Conservation (phyloP, 2,888 invertebrate species). For the Pseudolycoriella hygida region DNA sequence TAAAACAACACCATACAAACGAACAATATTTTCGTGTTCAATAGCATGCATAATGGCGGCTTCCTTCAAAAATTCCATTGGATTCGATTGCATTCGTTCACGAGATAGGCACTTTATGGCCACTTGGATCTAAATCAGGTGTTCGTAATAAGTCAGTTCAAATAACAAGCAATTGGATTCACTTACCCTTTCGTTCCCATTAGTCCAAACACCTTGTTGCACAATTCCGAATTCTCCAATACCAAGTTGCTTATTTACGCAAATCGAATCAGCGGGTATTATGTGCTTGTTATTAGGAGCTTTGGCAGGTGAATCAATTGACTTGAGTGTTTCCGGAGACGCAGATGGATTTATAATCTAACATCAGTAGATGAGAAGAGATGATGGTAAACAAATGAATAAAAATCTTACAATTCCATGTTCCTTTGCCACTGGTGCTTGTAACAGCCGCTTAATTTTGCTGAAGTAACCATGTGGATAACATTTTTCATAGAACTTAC, state of each 20-base stretch:
- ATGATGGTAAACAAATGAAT: background rate
- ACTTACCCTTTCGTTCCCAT: constrained; percentile 78
- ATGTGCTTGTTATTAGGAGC: constrained; percentile 59
- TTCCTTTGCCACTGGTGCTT: constrained; percentile 34
- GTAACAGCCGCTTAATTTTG: constrained; percentile 72
- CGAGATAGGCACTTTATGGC: constrained; percentile 92
- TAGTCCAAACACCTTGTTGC: constrained; percentile 94
- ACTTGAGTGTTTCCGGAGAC: constrained; percentile 53
- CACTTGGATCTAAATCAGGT: constrained; percentile 57
- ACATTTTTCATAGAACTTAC: constrained; percentile 85
- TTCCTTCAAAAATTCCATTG: constrained; percentile 92
- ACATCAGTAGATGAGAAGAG: background rate
- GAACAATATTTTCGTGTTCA: constrained; percentile 90
- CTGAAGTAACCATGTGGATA: constrained; percentile 85
- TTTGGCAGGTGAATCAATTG: constrained; percentile 25
- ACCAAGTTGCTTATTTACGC: constrained; percentile 86
- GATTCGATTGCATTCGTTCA: constrained; percentile 90
- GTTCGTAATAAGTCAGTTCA: too few relatives aligned
- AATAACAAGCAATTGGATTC: too few relatives aligned
- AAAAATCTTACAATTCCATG: constrained; percentile 30
- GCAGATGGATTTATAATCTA: constrained; percentile 26
- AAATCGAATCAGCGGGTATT: constrained; percentile 76
- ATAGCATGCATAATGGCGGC: constrained; percentile 97
- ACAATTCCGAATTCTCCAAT: constrained; percentile 97
- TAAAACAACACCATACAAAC: constrained; percentile 92